phyloP scores from a whole-genome alignment of 30 jellyfish, hydroid and myxozoan species.

The Aurelia aurita region DNA sequence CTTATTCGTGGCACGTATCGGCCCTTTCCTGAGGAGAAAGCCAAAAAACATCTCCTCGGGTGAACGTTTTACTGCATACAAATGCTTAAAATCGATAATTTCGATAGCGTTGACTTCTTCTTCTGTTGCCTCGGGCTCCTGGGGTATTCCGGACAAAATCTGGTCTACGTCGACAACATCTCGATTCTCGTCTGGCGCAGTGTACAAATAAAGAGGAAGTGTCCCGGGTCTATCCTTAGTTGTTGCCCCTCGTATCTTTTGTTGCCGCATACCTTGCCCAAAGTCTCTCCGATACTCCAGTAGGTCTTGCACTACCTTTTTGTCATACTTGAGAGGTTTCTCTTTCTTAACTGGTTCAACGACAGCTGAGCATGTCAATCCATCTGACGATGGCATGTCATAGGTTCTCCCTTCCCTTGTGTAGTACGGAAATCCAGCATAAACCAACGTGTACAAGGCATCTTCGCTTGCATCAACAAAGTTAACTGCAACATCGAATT shows the following conservation, averaged over 20 bases:
- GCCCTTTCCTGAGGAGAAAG: too few relatives aligned
- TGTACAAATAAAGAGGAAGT: conserved; percentile 10
- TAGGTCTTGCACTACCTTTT: not conserved
- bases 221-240: conserved; percentile 26
- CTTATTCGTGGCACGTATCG: too few relatives aligned
- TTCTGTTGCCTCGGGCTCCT: too few relatives aligned
- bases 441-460: conserved; percentile 6
- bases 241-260: not conserved
- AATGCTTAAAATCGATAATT: too few relatives aligned
- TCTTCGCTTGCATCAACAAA: conserved; percentile 38
- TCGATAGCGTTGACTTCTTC: too few relatives aligned
- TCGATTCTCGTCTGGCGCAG: conserved; percentile 9
- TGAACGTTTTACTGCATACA: too few relatives aligned
- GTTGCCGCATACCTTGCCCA: conserved; percentile 40
- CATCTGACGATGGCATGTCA: conserved; percentile 10
- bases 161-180: conserved; percentile 9
- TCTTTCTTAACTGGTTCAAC: conserved; percentile 20
- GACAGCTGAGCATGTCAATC: conserved; percentile 5
- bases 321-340: not conserved
- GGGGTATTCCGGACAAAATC: not conserved
- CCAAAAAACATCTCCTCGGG: too few relatives aligned
- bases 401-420: conserved; percentile 10
- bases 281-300: conserved; percentile 11
- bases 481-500: conserved; percentile 2
- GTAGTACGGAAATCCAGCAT: conserved; percentile 34